Evolutionary conservation across 1,140 invertebrate genomes (phyloP), one percentile per base, ranked within the genome.

Genomic region (Agrypnia vestita): DNA sequence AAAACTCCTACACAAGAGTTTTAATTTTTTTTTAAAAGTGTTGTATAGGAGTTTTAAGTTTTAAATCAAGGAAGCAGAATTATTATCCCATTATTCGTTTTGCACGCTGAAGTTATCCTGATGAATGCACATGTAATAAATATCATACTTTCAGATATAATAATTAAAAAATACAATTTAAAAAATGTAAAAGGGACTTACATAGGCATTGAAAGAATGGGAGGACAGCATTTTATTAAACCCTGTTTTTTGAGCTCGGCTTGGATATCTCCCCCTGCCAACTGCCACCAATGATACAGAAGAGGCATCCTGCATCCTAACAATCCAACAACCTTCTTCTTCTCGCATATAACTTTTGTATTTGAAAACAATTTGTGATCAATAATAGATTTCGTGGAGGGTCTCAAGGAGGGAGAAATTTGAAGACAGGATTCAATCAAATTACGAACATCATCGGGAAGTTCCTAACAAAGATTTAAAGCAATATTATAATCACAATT

Each of bases 181-280:
- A 19, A 21, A 61, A 10, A 7, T 61, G 3, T 61, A 61, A 61
- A 49, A 1, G 25, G 6, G 76, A 53, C 73, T 89, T 90, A 94
- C 92, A 93, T 93, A 62, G 95, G 95, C 86, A 96, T 90, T 7
- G 94, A 93, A 84, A 96, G 87, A 84, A 96, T 94, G 6, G 95
- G 94, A 4, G 95, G 94, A 84, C 92, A 94, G 78, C 93, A 94
- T 84, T 96, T 93, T 25, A 98, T 95, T 6, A 98, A 89, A 6
- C 96, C 97, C 87, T 97, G 96, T 86, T 96, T 96, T 84, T 96
- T 97, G 11, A 99, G 89, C 86, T 98, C 96, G 12, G 93, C 89
- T 78, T 96, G 94, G 55, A 98, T 94, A 90, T 99, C 97, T 0
- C 97, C 97, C 44, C 98, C 98, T 21, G 97, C 95, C 61, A 99